Evolutionary conservation across 92 coral and sea anemone species (phyloP).

Genomic region (Siderastrea radians): DNA sequence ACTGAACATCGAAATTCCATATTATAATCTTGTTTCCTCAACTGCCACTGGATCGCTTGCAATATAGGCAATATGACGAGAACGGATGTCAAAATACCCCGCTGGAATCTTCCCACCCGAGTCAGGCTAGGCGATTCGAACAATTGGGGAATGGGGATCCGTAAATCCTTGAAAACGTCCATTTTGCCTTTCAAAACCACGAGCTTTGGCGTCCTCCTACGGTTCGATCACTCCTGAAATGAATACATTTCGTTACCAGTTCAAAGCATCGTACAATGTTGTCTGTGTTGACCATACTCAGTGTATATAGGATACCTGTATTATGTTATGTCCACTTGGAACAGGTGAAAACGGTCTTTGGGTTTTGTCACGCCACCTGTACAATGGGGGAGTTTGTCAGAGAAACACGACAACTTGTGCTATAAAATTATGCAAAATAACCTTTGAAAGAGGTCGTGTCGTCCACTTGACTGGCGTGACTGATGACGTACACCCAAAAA

Average conservation of each 20-base stretch:
- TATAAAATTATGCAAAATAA: slow-evolving; percentile 8
- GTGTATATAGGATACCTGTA: neutral
- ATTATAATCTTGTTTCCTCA: neutral
- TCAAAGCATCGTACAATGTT: neutral
- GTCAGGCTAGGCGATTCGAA: slow-evolving; percentile 54
- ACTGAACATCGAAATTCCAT: slow-evolving; percentile 22
- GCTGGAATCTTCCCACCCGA: slow-evolving; percentile 47
- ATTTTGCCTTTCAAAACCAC: slow-evolving; percentile 11
- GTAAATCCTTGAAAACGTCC: slow-evolving; percentile 36
- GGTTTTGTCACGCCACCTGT: slow-evolving; percentile 36
- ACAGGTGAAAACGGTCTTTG: slow-evolving; percentile 30
- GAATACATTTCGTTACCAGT: slow-evolving; percentile 17
- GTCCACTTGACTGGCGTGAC: neutral
- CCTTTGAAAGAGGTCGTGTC: neutral
- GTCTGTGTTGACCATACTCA: neutral
- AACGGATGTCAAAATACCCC: slow-evolving; percentile 29
- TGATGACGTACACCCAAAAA: neutral
- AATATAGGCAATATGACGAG: slow-evolving; percentile 9
- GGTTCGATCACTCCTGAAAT: neutral
- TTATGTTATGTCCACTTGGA: neutral
- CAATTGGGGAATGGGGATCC: slow-evolving; percentile 27
- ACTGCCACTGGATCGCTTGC: slow-evolving; percentile 46
- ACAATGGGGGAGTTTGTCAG: neutral
- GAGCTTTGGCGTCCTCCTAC: neutral
- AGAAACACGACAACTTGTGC: neutral